Evolutionary conservation across 92 coral and sea anemone genomes (phyloP).

Genomic region (Nematostella vectensis): DNA sequence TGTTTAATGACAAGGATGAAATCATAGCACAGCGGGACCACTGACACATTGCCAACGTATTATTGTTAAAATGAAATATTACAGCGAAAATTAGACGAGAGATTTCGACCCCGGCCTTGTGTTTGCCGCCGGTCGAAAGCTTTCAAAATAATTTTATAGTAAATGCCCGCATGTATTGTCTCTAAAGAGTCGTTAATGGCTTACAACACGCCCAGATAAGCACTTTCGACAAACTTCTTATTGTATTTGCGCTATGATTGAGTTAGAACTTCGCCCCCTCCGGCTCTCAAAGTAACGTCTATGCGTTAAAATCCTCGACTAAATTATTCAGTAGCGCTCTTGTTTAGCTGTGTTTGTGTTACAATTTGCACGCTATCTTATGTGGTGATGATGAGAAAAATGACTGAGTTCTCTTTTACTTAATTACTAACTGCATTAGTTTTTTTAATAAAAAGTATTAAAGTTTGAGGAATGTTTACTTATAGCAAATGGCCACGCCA

Average conservation of each 20-base stretch:
- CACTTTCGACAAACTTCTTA: neutral
- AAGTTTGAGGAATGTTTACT: too few relatives aligned
- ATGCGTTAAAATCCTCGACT: too few relatives aligned
- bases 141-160: neutral
- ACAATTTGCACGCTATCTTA: constrained; percentile 1
- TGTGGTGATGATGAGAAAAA: neutral
- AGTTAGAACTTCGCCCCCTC: too few relatives aligned
- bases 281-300: too few relatives aligned
- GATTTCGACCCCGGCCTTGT: neutral
- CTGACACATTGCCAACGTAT: constrained; percentile 1
- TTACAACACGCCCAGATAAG: neutral
- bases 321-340: too few relatives aligned
- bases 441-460: too few relatives aligned
- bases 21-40: neutral
- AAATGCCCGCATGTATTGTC: neutral
- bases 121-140: neutral
- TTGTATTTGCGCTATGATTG: neutral
- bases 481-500: neutral
- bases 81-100: neutral
- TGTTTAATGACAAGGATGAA: constrained; percentile 11
- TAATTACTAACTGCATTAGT: too few relatives aligned
- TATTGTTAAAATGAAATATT: neutral
- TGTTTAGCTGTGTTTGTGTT: too few relatives aligned
- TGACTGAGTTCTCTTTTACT: too few relatives aligned
- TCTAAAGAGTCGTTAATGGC: neutral